Evolutionary conservation across 2,797 vertebrate species (phyloP).

Genomic region (Periophthalmus magnuspinnatus): DNA sequence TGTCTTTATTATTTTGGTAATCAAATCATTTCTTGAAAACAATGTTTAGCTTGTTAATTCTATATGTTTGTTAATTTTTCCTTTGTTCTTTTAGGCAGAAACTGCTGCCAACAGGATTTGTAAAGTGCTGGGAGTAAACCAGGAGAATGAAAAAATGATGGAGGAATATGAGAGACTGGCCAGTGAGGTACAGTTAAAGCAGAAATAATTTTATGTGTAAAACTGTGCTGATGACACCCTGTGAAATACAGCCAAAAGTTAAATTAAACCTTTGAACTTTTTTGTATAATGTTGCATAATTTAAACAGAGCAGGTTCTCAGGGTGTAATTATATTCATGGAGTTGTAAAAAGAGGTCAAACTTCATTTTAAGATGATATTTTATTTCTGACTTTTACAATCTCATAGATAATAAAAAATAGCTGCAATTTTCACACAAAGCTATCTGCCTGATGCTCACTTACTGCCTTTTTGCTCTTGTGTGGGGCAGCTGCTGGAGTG

Average conservation of each 20-base stretch:
- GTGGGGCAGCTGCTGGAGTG: conserved; percentile 89
- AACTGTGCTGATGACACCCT: conserved; percentile 16
- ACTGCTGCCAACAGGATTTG: conserved; percentile 98
- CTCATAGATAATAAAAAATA: not conserved
- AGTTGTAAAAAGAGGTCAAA: conserved; percentile 27
- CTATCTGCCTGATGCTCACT: not conserved
- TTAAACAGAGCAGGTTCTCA: not conserved
- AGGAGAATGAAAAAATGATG: conserved; percentile 99
- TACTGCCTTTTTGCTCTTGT: conserved; percentile 10
- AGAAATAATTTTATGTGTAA: conserved; percentile 7
- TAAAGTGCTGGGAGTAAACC: conserved; percentile 97
- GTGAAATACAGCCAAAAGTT: conserved; percentile 16
- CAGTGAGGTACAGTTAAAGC: conserved; percentile 88
- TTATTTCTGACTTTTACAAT: not conserved
- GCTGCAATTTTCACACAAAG: conserved; percentile 7
- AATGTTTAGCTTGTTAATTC: not conserved
- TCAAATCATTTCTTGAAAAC: not conserved
- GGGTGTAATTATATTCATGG: not conserved
- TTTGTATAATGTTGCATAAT: not conserved
- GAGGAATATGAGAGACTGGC: conserved; percentile 97
- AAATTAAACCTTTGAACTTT: conserved; percentile 15
- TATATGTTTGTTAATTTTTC: not conserved
- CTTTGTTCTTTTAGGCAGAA: conserved; percentile 83
- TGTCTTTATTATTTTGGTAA: not conserved
- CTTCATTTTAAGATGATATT: not conserved